Percentiles rank a stretch among this genome's conserved stretches.
Evolutionary conservation across 2,888 invertebrate species (phyloP).

Genomic region (Tanytarsus gracilentus): DNA sequence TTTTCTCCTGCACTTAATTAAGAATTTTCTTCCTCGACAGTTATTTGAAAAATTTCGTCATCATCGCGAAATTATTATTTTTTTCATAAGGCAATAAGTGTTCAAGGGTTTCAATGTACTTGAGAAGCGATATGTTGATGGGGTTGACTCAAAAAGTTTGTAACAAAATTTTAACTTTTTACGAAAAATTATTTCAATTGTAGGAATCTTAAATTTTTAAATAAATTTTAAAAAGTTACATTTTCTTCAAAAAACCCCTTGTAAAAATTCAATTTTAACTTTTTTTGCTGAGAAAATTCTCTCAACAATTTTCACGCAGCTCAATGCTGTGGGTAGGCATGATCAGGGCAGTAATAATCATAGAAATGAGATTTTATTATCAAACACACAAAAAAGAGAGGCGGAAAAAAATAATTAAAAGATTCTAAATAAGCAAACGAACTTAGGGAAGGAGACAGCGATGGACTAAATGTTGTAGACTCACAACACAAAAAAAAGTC

Average conservation of each 20-base stretch:
- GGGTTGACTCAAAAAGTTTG: too few relatives aligned
- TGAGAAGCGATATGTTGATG: too few relatives aligned
- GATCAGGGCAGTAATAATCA: conserved; percentile 27
- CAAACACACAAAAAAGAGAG: conserved; percentile 2
- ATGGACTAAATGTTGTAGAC: not conserved
- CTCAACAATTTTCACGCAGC: conserved; percentile 16
- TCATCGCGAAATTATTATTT: not conserved
- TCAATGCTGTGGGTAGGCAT: conserved; percentile 8
- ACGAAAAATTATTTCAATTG: too few relatives aligned
- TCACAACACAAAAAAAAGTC: not conserved
- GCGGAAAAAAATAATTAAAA: conserved; percentile 27
- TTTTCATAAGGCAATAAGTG: too few relatives aligned
- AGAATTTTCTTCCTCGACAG: conserved; percentile 14
- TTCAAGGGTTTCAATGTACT: too few relatives aligned
- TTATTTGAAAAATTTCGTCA: not conserved
- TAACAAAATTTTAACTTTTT: too few relatives aligned
- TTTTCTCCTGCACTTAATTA: conserved; percentile 25
- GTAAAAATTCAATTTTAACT: too few relatives aligned
- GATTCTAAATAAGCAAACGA: conserved; percentile 4
- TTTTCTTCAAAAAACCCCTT: too few relatives aligned
- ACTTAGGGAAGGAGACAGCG: not conserved
- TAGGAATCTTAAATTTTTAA: too few relatives aligned
- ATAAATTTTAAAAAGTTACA: too few relatives aligned
- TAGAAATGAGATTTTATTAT: conserved; percentile 26
- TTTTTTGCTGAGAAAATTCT: not conserved